These are phyloP conservation scores for Eupithecia pulchellata DNA, from an alignment of 2,888 invertebrate species.

Conservation along the genomic window DNA sequence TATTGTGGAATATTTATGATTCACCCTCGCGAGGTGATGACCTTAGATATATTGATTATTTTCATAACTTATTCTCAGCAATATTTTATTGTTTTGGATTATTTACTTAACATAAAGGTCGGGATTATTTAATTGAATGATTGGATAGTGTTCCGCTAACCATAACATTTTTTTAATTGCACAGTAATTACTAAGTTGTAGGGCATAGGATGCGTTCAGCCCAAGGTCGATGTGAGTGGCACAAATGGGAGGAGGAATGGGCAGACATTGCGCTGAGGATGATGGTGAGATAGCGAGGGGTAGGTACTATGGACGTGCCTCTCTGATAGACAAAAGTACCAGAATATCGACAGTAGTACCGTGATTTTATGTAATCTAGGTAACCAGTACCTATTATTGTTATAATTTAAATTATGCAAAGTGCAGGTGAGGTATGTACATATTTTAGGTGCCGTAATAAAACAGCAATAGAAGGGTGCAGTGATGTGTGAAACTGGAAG, in stretches of 20 bases:
- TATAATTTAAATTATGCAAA: not conserved
- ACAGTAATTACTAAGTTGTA: too few relatives aligned
- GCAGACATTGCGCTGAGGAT: not conserved
- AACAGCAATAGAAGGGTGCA: not conserved
- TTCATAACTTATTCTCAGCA: not conserved
- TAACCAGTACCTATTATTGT: not conserved
- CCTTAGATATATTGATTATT: not conserved
- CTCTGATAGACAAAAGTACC: not conserved
- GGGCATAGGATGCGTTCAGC: not conserved
- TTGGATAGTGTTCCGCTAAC: not conserved
- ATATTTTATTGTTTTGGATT: not conserved
- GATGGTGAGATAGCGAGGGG: not conserved
- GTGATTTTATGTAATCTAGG: too few relatives aligned
- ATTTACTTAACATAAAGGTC: too few relatives aligned
- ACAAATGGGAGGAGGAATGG: not conserved
- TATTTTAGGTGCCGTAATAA: constrained; percentile 6
- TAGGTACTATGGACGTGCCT: not conserved
- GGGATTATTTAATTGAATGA: too few relatives aligned
- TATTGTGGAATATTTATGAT: not conserved
- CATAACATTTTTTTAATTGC: too few relatives aligned
- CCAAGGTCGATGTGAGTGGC: not conserved
- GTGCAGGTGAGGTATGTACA: not conserved
- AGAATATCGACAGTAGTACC: not conserved
- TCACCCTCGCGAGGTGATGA: not conserved
- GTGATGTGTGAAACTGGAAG: not conserved